Evolutionary conservation across 1,140 invertebrate species (phyloP).

Genomic region (Drosophila ananassae): DNA sequence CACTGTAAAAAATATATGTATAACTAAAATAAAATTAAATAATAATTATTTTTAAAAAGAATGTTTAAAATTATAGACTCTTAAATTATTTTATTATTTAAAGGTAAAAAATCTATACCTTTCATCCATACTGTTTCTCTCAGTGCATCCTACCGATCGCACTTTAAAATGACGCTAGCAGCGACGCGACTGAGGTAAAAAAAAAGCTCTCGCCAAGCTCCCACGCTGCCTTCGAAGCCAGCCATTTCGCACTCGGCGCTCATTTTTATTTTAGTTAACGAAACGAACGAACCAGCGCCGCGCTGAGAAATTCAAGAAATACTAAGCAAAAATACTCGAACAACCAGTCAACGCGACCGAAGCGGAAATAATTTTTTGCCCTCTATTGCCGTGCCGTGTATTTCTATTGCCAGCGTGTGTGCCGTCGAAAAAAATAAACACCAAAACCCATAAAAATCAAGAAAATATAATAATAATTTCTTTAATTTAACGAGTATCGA

Average conservation of each 20-base stretch:
- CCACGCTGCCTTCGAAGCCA: conserved; percentile 38
- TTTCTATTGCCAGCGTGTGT: conserved; percentile 47
- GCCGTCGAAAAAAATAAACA: conserved; percentile 15
- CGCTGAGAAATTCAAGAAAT: conserved; percentile 53
- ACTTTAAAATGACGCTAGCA: conserved; percentile 58
- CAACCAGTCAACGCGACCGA: conserved; percentile 1
- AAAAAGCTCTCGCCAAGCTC: conserved; percentile 50
- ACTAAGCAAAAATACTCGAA: conserved; percentile 33
- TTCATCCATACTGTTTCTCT: conserved; percentile 4
- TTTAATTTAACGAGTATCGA: conserved; percentile 35
- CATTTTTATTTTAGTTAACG: conserved; percentile 78
- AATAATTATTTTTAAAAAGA: neutral
- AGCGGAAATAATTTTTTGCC: conserved; percentile 46
- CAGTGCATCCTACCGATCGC: conserved; percentile 40
- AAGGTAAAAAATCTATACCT: neutral
- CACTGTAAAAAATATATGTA: neutral
- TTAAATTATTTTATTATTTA: neutral
- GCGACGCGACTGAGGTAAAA: conserved; percentile 11
- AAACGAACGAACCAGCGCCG: conserved; percentile 74
- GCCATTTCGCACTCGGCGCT: conserved; percentile 49
- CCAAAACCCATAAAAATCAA: conserved; percentile 1
- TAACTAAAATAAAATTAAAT: neutral
- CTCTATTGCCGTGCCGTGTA: conserved; percentile 8
- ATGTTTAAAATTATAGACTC: neutral
- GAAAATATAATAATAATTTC: conserved; percentile 20